Conservation (phyloP, 2,888 invertebrate species). For the Phyllotreta striolata region DNA sequence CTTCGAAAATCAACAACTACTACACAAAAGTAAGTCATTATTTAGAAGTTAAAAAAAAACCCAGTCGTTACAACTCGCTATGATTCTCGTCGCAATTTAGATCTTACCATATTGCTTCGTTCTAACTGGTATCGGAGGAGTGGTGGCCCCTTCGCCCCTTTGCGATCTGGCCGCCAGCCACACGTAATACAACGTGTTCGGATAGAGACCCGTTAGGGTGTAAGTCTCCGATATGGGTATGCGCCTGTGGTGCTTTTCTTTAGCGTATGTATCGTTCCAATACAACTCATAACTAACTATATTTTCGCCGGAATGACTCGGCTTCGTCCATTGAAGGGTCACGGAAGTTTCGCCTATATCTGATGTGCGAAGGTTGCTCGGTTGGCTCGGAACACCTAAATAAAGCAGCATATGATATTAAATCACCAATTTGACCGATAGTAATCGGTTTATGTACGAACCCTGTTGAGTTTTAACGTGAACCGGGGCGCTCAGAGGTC, state of each 20-base stretch:
- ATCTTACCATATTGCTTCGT: slow-evolving; percentile 98
- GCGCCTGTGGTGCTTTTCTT: slow-evolving; percentile 85
- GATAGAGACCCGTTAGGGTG: slow-evolving; percentile 89
- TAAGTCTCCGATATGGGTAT: slow-evolving; percentile 86
- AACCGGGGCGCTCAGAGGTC: slow-evolving; percentile 95
- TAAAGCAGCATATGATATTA: slow-evolving; percentile 8
- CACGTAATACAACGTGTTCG: slow-evolving; percentile 95
- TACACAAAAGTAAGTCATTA: slow-evolving; percentile 23
- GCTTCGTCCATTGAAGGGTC: slow-evolving; percentile 91
- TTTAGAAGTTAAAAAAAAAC: slow-evolving; percentile 7
- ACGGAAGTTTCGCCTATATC: slow-evolving; percentile 91
- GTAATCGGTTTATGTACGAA: slow-evolving; percentile 55
- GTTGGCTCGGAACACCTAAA: slow-evolving; percentile 94
- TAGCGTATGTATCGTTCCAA: slow-evolving; percentile 96
- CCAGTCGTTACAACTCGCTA: neutral
- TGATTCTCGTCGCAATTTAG: slow-evolving; percentile 32
- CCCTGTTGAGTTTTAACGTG: slow-evolving; percentile 98
- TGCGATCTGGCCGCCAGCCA: slow-evolving; percentile 95
- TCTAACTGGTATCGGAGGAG: slow-evolving; percentile 91
- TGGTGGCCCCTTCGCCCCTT: slow-evolving; percentile 94
- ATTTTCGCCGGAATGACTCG: slow-evolving; percentile 89
- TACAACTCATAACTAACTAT: slow-evolving; percentile 96
- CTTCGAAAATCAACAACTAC: slow-evolving; percentile 29
- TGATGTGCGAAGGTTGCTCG: slow-evolving; percentile 85
- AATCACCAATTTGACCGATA: neutral